Base-by-base conservation (phyloP, 35 echinoderm and acorn worm species). In the Heliocidaris tuberculata region DNA sequence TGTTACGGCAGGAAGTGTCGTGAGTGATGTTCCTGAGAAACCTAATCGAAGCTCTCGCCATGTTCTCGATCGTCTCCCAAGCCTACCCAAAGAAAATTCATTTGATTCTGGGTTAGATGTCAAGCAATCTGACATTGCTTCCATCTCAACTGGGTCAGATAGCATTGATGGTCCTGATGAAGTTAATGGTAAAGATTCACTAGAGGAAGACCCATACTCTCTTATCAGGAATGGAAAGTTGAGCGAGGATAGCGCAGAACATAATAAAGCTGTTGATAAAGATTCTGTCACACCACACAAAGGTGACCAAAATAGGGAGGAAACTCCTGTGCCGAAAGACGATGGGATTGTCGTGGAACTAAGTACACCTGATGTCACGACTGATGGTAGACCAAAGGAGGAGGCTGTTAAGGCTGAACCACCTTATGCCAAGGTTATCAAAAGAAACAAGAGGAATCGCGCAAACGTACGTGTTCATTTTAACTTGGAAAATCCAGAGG, bases 361-460 rank as follows among this genome's bases (percentile, higher is more conserved):
- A 27, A 42, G 35, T 42, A 24, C 65, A 27, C 65, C 65, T 1
- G 65, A 78, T 78, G 27, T n/a, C 2, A 24, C 65, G 27, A 78
- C 6, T 78, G 65, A n/a, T 78, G 65, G 65, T 19, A 78, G 21
- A 4, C 65, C 27, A 19, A 21, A 19, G 4, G 65, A 78, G 65
- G 17, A 19, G 16, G 47, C 11, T 93, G 91, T 10, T 31, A 93
- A 93, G 48, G 50, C 50, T 27, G 91, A 93, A 59, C 91, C 91
- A 31, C 91, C 91, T 11, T 93, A 93, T 31, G 91, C 91, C 47
- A 93, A 93, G 50, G 91, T 93, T 29, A 93, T 52, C 13, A 93
- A 93, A 15, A 32, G 91, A 21, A 93, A 93, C 49, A 93, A 93
- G 50, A 49, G 50, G 48, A 93, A 93, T 59, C 16, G 91, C 9